Conservation (phyloP, 2,888 invertebrate species). For the Tipula lateralis region DNA sequence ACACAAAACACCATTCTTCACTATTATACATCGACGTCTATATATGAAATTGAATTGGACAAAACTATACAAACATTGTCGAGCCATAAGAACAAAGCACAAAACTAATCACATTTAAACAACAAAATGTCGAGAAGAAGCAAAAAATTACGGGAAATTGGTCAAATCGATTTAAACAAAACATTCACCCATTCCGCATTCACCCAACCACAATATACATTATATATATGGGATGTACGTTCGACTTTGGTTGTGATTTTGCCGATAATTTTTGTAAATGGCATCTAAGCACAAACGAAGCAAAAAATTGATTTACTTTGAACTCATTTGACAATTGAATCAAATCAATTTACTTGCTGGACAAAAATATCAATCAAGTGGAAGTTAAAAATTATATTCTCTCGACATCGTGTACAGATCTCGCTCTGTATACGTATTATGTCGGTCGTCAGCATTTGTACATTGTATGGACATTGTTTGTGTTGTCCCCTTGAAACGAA, state of each 20-base stretch:
- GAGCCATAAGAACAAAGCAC: background rate
- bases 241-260: background rate
- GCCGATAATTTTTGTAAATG: background rate
- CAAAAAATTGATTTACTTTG: background rate
- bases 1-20: background rate
- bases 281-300: background rate
- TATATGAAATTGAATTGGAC: background rate
- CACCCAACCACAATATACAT: background rate
- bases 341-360: background rate
- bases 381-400: background rate
- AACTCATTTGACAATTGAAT: slow-evolving; percentile 11
- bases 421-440: background rate
- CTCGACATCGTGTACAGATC: background rate
- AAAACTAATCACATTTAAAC: background rate
- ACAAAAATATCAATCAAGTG: background rate
- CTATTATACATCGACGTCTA: background rate
- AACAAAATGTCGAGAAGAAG: background rate
- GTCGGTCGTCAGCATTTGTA: too few relatives aligned
- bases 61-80: background rate
- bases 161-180: background rate
- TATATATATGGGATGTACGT: background rate
- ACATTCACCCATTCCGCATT: background rate
- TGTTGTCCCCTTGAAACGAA: background rate
- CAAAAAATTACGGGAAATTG: background rate
- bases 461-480: background rate